These are phyloP conservation scores for Syrphus vitripennis DNA, from an alignment of 2,888 invertebrate genomes.

Conservation along the genomic window DNA sequence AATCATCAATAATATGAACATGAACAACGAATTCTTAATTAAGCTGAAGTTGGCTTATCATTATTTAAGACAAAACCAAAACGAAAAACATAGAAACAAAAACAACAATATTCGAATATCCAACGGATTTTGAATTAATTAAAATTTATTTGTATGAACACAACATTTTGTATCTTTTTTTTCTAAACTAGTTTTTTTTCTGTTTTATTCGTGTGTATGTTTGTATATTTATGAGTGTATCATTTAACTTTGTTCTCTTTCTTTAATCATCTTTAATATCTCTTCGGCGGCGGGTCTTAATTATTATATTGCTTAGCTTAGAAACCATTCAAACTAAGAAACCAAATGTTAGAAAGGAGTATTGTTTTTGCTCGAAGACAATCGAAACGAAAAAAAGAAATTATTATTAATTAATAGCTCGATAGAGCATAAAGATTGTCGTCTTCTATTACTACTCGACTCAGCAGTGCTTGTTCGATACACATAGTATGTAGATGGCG, in stretches of 20 bases:
- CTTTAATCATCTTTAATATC: constrained; percentile 26
- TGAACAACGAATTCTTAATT: constrained; percentile 69
- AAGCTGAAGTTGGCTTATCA: constrained; percentile 61
- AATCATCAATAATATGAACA: constrained; percentile 64
- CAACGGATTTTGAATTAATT: constrained; percentile 71
- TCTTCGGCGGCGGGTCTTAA: constrained; percentile 43
- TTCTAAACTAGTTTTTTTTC: constrained; percentile 31
- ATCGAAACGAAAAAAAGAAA: constrained; percentile 12
- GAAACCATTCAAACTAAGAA: constrained; percentile 30
- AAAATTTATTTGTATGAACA: constrained; percentile 57
- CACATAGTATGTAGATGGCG: constrained; percentile 38
- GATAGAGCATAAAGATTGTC: neutral
- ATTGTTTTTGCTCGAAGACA: constrained; percentile 29
- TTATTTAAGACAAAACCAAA: constrained; percentile 30
- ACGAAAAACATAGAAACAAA: constrained; percentile 5
- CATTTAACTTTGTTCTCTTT: constrained; percentile 17
- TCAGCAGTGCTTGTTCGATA: neutral
- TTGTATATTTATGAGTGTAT: neutral
- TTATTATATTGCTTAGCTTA: constrained; percentile 42
- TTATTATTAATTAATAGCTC: constrained; percentile 62
- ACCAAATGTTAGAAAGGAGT: constrained; percentile 19
- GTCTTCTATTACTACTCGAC: neutral
- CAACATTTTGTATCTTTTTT: constrained; percentile 34
- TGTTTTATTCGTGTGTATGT: neutral
- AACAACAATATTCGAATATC: constrained; percentile 31